Conservation (phyloP, 2,888 invertebrate species). For the Watsonalla binaria region DNA sequence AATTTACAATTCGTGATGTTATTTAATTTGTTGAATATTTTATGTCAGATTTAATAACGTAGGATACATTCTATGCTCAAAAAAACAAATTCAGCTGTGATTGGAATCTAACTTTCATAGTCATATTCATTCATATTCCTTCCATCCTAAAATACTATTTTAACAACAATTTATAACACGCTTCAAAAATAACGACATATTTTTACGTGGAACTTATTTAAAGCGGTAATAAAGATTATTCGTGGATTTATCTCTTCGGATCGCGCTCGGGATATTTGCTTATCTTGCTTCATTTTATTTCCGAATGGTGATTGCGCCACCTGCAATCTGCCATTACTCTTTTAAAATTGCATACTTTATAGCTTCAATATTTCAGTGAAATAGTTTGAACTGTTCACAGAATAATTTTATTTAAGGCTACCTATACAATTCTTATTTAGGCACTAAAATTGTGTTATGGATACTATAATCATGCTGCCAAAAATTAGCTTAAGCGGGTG, state of each 20-base stretch:
- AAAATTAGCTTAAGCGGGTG: no score
- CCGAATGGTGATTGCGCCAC: constrained; percentile 60
- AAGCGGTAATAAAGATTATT: background rate
- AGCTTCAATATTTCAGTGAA: constrained; percentile 56
- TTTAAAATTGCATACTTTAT: constrained; percentile 63
- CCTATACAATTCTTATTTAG: background rate
- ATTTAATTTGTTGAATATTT: no score
- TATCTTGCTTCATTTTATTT: constrained; percentile 52
- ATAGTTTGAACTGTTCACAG: constrained; percentile 43
- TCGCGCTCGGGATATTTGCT: constrained; percentile 31
- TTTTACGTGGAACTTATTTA: background rate
- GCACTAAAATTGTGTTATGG: background rate
- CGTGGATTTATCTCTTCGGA: constrained; percentile 17
- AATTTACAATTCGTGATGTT: no score
- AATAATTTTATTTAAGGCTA: constrained; percentile 28
- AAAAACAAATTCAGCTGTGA: no score
- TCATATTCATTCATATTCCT: no score
- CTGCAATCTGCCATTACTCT: constrained; percentile 61
- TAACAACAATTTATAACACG: no score
- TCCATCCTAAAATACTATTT: no score
- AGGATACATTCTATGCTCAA: no score
- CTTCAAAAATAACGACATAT: background rate
- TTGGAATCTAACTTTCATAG: no score
- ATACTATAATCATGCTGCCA: background rate
- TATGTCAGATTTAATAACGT: no score